Conservation (phyloP, 1,140 invertebrate species). For the Lepidotrigona ventralis region DNA sequence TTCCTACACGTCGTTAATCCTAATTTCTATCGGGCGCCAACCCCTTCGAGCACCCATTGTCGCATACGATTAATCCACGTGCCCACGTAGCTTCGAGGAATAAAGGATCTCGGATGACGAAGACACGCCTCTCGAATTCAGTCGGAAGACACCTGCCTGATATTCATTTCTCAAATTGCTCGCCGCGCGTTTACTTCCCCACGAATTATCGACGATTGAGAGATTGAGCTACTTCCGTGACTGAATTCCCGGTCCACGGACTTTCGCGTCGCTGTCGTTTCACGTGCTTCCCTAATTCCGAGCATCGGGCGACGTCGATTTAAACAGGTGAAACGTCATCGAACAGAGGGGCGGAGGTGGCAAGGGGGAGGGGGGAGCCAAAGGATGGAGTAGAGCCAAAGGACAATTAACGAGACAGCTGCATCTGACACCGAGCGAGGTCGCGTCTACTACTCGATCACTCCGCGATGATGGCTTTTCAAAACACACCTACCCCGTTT, state of each 20-base stretch:
- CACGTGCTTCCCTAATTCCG: background rate
- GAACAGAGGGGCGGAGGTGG: background rate
- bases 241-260: background rate
- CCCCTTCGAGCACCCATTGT: background rate
- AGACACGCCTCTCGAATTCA: background rate
- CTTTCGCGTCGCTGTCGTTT: background rate
- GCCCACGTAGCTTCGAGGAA: background rate
- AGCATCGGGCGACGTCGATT: conserved; percentile 33
- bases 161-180: too few relatives aligned
- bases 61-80: conserved; percentile 2
- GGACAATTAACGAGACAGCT: conserved; percentile 44
- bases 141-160: too few relatives aligned
- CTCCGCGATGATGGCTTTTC: conserved; percentile 36
- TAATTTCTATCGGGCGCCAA: too few relatives aligned
- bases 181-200: too few relatives aligned
- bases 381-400: conserved; percentile 2
- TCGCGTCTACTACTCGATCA: conserved; percentile 43
- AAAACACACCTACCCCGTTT: conserved; percentile 10
- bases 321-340: conserved; percentile 26
- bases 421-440: conserved; percentile 12
- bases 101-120: too few relatives aligned
- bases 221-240: too few relatives aligned
- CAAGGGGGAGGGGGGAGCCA: too few relatives aligned
- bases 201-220: too few relatives aligned
- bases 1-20: conserved; percentile 12